Percentiles rank a stretch among this genome's conserved stretches.
Evolutionary conservation across 2,113 vertebrate genomes (phyloP).

Genomic region (Nerophis ophidion): DNA sequence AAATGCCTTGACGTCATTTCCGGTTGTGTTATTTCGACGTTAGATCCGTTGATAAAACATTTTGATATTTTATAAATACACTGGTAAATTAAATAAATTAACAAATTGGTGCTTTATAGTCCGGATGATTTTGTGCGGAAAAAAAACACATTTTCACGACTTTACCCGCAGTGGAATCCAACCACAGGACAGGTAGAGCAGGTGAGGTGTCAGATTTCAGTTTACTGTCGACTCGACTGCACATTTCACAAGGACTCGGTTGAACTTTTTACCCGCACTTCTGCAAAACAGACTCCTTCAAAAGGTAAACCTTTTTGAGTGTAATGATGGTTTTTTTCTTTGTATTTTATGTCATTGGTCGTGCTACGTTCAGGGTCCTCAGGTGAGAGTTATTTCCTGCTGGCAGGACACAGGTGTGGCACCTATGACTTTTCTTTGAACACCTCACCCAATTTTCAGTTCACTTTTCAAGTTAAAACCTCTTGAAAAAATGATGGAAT

Average conservation of each 20-base stretch:
- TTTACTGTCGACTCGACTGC: not conserved
- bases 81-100: no score
- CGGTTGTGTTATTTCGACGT: no score
- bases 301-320: not conserved
- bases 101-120: not conserved
- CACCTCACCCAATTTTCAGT: not conserved
- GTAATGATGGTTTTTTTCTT: not conserved
- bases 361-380: not conserved
- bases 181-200: slow-evolving; percentile 46
- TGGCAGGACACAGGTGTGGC: slow-evolving; percentile 1
- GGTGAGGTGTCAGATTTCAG: slow-evolving; percentile 51
- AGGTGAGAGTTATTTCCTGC: not conserved
- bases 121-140: not conserved
- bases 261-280: not conserved
- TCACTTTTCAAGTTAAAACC: not conserved
- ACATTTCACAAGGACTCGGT: not conserved
- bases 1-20: no score
- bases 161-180: not conserved
- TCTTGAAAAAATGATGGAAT: no score
- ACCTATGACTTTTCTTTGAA: not conserved
- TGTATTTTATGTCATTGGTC: not conserved
- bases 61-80: no score
- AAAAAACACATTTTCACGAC: not conserved
- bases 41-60: no score
- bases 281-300: not conserved